Evolutionary conservation across 2,797 vertebrate genomes (phyloP).

Genomic region (Melanotaenia pygmaea): DNA sequence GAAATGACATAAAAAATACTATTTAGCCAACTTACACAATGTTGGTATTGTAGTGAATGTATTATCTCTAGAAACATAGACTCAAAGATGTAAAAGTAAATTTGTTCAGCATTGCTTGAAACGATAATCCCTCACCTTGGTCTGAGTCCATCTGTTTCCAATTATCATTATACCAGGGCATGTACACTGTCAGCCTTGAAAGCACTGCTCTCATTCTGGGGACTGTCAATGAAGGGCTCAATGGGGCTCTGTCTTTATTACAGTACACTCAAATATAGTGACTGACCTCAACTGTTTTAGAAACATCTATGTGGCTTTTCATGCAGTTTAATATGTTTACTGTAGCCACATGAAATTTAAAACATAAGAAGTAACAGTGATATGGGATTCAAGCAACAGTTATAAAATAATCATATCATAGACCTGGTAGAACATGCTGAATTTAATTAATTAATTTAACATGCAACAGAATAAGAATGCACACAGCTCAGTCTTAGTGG

Average conservation of each 20-base stretch:
- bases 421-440: neutral
- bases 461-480: slow-evolving; percentile 37
- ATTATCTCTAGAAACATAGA: slow-evolving; percentile 26
- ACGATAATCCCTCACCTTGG: slow-evolving; percentile 76
- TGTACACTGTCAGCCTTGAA: slow-evolving; percentile 82
- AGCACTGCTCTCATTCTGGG: slow-evolving; percentile 75
- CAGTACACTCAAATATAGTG: slow-evolving; percentile 67
- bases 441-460: slow-evolving; percentile 12
- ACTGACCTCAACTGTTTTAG: slow-evolving; percentile 66
- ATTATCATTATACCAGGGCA: slow-evolving; percentile 76
- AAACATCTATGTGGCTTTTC: slow-evolving; percentile 49
- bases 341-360: slow-evolving; percentile 6
- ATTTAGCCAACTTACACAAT: neutral
- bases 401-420: neutral
- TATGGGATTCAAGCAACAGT: neutral
- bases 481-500: slow-evolving; percentile 65
- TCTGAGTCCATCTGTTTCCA: slow-evolving; percentile 83
- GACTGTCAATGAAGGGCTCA: slow-evolving; percentile 78
- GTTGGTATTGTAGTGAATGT: neutral
- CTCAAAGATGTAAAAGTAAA: slow-evolving; percentile 53
- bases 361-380: slow-evolving; percentile 8
- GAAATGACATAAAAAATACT: neutral
- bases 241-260: slow-evolving; percentile 81
- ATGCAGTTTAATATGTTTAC: slow-evolving; percentile 35
- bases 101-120: slow-evolving; percentile 59